Conservation (phyloP, 1,140 invertebrate species). For the Atta texana region DNA sequence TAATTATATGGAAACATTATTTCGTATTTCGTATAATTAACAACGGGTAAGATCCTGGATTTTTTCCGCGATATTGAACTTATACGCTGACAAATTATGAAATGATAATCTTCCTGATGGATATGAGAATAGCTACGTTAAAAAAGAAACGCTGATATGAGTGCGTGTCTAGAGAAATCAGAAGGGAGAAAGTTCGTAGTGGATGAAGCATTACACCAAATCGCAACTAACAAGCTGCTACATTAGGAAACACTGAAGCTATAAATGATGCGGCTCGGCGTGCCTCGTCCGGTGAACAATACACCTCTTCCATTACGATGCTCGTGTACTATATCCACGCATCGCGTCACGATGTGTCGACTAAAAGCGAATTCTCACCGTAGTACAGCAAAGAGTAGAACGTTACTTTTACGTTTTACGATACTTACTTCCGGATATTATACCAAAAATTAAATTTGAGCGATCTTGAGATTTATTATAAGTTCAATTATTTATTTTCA, state of each 20-base stretch:
- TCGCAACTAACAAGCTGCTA: slow-evolving; percentile 13
- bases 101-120: background rate
- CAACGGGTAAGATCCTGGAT: background rate
- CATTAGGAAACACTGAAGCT: slow-evolving; percentile 26
- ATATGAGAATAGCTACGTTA: background rate
- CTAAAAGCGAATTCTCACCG: slow-evolving; percentile 61
- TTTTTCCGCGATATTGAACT: background rate
- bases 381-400: background rate
- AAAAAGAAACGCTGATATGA: background rate
- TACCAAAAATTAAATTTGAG: background rate
- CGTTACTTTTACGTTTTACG: slow-evolving; percentile 25
- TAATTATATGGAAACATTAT: slow-evolving; percentile 8
- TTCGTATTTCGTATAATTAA: background rate
- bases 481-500: background rate
- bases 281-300: slow-evolving; percentile 48
- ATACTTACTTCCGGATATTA: background rate
- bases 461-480: background rate
- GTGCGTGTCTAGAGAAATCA: background rate
- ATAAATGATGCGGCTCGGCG: slow-evolving; percentile 47
- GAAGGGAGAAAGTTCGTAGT: slow-evolving; percentile 3
- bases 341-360: background rate
- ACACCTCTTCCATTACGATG: slow-evolving; percentile 26
- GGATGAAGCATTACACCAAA: slow-evolving; percentile 45
- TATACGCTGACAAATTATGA: background rate
- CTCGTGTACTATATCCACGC: slow-evolving; percentile 11